Evolutionary conservation across 1,140 invertebrate species (phyloP).

Genomic region (Steinernema khuongi): DNA sequence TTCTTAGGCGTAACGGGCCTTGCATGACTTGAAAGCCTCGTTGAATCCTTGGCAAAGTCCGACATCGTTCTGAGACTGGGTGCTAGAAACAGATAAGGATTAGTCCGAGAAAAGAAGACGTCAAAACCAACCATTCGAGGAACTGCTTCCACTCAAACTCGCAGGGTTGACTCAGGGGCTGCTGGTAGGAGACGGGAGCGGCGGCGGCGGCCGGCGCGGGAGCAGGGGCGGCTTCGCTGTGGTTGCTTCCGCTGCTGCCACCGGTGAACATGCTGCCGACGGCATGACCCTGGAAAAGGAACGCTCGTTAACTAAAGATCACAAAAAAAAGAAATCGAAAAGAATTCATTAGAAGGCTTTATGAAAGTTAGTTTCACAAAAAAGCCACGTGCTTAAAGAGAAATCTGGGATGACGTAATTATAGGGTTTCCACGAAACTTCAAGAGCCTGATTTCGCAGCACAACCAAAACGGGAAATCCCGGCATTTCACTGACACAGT

Average conservation of each 20-base stretch:
- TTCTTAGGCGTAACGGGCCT: constrained; percentile 29
- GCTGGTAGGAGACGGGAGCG: constrained; percentile 49
- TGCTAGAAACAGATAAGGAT: constrained; percentile 24
- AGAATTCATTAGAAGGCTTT: no score
- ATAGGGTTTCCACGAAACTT: no score
- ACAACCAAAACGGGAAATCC: no score
- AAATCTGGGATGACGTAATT: no score
- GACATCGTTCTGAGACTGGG: constrained; percentile 59
- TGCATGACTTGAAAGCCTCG: constrained; percentile 81
- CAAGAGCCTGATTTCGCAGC: no score
- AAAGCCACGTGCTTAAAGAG: no score
- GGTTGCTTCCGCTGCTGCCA: constrained; percentile 68
- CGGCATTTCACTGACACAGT: no score
- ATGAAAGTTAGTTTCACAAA: no score
- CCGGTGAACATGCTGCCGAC: constrained; percentile 78
- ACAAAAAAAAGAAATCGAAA: neutral
- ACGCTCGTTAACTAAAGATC: constrained; percentile 27
- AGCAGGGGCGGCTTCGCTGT: constrained; percentile 66
- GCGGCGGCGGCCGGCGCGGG: constrained; percentile 60
- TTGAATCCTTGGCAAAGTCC: constrained; percentile 84
- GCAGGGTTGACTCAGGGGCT: constrained; percentile 52
- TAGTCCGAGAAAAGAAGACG: neutral
- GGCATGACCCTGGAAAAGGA: constrained; percentile 69
- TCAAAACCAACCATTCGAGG: constrained; percentile 56
- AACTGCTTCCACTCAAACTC: constrained; percentile 61